These are phyloP conservation scores for Todiramphus chloris DNA, from an alignment of 2,113 vertebrate genomes.

Conservation along the genomic window DNA sequence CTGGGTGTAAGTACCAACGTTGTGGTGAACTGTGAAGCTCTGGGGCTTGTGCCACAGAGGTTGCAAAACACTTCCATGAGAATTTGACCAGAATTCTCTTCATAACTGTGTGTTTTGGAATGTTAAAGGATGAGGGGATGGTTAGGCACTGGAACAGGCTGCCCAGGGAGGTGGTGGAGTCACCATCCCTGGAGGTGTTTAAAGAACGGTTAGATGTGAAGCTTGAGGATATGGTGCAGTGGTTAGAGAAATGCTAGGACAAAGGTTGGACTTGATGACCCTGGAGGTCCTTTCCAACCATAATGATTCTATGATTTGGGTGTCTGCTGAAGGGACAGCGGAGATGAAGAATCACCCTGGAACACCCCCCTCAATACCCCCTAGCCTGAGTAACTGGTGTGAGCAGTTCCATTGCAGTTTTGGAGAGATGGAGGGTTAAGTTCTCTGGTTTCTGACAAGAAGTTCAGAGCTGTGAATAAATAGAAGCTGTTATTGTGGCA, in stretches of 20 bases:
- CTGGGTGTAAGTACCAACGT: no score
- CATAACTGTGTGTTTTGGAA: no score
- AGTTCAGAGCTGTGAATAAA: neutral
- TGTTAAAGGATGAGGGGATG: no score
- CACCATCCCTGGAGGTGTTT: no score
- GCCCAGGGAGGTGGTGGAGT: no score
- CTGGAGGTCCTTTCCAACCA: no score
- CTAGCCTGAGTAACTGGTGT: neutral
- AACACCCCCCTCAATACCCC: neutral
- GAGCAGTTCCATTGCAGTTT: neutral
- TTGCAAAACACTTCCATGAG: neutral
- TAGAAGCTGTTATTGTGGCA: neutral
- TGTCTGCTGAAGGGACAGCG: neutral
- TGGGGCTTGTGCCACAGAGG: neutral
- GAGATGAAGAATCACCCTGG: neutral
- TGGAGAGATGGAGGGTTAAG: neutral
- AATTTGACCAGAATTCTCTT: neutral
- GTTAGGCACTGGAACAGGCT: no score
- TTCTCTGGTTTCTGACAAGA: neutral
- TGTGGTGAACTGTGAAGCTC: neutral
- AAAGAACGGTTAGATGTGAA: no score
- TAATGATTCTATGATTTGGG: neutral
- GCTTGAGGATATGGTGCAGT: no score
- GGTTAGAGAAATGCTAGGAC: no score
- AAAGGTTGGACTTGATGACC: no score